Evolutionary conservation across 1,140 invertebrate species (phyloP), one percentile per base, ranked within the genome.

Genomic region (Pantala flavescens): DNA sequence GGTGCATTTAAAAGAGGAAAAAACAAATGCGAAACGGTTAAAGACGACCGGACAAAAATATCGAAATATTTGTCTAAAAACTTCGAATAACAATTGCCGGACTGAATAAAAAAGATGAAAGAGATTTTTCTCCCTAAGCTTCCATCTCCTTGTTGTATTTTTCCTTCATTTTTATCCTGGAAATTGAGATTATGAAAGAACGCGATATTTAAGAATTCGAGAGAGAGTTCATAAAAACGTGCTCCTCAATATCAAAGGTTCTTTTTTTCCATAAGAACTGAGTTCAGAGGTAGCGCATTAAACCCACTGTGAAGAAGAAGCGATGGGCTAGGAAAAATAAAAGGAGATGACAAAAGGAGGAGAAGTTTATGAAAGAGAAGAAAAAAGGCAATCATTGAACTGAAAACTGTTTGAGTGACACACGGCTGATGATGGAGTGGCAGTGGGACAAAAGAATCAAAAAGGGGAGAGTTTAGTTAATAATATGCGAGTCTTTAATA

Each of bases 361-460:
- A 12, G 49, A 12, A 63, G n/a, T 36, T 36, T 36, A 63, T 63
- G 49, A 63, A 21, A 21, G 49, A 14, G 49, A 36, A 21, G 49
- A 63, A 63, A 63, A 63, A 63, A 63, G 49, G 49, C 49, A 63
- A 63, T 63, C 49, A 63, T 12, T 63, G 49, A 63, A 63, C 49
- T 63, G 49, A 63, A 63, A 63, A 63, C 49, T 63, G 49, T 63
- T 12, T 1, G 49, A 63, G 49, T 63, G 49, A 63, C 49, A 63
- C 49, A 63, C 16, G 49, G 49, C 14, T 16, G 16, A 63, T 3
- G 49, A 63, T 14, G n/a, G 49, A 63, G 49, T 63, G 49, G 12
- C 49, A 14, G 3, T 1, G 28, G 28, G 9, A 5, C 2, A 9
- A 9, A 36, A 2, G 9, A 36, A 36, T 5, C 3, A 9, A 36